Base-by-base conservation (phyloP, 2,888 invertebrate species). In the Norana najaformis region DNA sequence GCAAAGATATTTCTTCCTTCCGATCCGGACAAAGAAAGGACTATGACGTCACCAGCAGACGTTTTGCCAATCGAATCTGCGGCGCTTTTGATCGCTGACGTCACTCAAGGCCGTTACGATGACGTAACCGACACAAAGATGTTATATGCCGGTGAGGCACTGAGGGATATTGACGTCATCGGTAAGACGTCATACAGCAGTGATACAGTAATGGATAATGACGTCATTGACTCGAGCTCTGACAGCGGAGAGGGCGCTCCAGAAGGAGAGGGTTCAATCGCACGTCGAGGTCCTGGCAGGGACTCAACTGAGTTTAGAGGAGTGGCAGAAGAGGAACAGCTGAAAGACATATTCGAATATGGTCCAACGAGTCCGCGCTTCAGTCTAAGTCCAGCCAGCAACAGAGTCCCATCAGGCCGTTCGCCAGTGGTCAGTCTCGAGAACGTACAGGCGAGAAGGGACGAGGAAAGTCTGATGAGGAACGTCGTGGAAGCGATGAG, bases 401-500 rank as follows among this genome's bases (percentile, higher is more conserved):
- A 69, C 69, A 37, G 35, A 16, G 3, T 53, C 41, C 69, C 30
- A n/a, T n/a, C n/a, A n/a, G 69, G n/a, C 5, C 36, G 85, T 35
- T 35, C 85, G 85, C 20, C 36, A 18, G 18, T 85, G 35, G 85
- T 23, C 35, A 37, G 85, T 8, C 36, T 36, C 0, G 85, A 85
- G 69, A 69, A n/a, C n/a, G 69, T 30, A 36, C 36, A 23, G 36
- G 23, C 36, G 85, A 85, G 36, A 36, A 37, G 37, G 85, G 85
- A 85, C 18, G 85, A 36, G n/a, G 85, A 85, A 16, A 36, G 85
- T 36, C 85, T 85, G 85, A 85, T 85, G 85, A 35, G 85, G 85
- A 85, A 85, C 85, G 85, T 85, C 36, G 20, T 85, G 85, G 36
- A 85, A 0, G 85, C 85, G 36, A 85, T 85, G 85, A 85, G 85